A percentile compares a stretch with the other conserved stretches of the same genome.
These are phyloP conservation scores for Catamblyrhynchus diadema DNA, from an alignment of 2,797 vertebrate species.

Conservation along the genomic window DNA sequence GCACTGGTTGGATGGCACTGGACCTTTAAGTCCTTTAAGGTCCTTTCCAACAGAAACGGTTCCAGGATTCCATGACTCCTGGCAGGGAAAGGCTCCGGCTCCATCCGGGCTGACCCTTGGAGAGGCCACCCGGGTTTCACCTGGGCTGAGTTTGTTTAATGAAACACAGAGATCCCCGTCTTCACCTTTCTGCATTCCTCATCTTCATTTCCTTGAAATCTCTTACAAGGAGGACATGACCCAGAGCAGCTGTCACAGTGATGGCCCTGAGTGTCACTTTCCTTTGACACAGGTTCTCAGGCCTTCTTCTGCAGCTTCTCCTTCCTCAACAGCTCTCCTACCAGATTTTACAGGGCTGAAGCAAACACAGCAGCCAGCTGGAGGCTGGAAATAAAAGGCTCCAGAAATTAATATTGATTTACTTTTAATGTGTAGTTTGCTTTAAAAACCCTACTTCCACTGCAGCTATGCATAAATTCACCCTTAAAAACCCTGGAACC, in stretches of 20 bases:
- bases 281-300: not conserved
- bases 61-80: not conserved
- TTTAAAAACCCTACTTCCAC: not conserved
- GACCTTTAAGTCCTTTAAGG: not conserved
- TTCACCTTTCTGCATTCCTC: not conserved
- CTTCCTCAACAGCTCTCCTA: not conserved
- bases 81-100: not conserved
- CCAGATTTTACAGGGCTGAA: not conserved
- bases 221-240: not conserved
- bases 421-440: not conserved
- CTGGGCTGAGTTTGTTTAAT: not conserved
- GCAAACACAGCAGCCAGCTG: not conserved
- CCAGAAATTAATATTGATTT: not conserved
- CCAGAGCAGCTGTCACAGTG: not conserved
- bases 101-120: accelerated
- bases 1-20: not conserved
- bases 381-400: not conserved
- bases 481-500: not conserved
- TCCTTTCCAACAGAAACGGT: not conserved
- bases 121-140: not conserved
- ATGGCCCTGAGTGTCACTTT: not conserved
- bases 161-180: accelerated
- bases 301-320: not conserved
- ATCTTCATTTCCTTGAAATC: not conserved
- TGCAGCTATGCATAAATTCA: not conserved